Evolutionary conservation across 2,888 invertebrate genomes (phyloP).

Genomic region (Clusia tigrina): DNA sequence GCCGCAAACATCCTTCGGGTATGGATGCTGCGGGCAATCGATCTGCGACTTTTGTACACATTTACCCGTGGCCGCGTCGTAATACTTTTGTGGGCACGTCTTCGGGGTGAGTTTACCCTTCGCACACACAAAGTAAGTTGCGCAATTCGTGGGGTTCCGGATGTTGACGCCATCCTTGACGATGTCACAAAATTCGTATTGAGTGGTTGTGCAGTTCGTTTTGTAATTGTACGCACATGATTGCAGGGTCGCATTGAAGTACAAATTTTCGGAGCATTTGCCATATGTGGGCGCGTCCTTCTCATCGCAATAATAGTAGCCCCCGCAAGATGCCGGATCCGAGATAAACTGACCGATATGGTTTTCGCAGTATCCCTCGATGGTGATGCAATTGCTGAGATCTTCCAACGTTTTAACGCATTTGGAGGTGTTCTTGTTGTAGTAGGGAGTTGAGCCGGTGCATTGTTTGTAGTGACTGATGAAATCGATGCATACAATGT

Average conservation of each 20-base stretch:
- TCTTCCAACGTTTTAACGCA: constrained; percentile 34
- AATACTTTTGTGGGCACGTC: constrained; percentile 39
- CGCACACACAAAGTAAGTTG: constrained; percentile 40
- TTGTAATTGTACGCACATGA: constrained; percentile 34
- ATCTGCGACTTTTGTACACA: constrained; percentile 38
- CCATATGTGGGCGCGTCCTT: constrained; percentile 38
- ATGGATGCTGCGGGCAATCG: constrained; percentile 39
- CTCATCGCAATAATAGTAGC: constrained; percentile 44
- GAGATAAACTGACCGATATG: constrained; percentile 21
- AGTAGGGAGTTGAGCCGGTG: constrained; percentile 38
- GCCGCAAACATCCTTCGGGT: constrained; percentile 42
- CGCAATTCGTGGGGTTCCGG: constrained; percentile 37
- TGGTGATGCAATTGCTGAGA: constrained; percentile 19
- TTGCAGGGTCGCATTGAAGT: constrained; percentile 42
- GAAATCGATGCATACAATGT: constrained; percentile 45
- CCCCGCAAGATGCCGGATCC: constrained; percentile 47
- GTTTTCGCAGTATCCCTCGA: constrained; percentile 39
- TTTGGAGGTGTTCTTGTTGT: constrained; percentile 37
- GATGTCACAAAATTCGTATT: constrained; percentile 48
- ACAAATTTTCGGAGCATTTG: constrained; percentile 35
- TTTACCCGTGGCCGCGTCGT: constrained; percentile 32
- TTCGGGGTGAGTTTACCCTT: constrained; percentile 35
- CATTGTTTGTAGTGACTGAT: constrained; percentile 39
- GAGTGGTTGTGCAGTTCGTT: constrained; percentile 37
- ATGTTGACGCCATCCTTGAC: constrained; percentile 45